Conservation (phyloP, 2,888 invertebrate genomes). For the Aphidius colemani region DNA sequence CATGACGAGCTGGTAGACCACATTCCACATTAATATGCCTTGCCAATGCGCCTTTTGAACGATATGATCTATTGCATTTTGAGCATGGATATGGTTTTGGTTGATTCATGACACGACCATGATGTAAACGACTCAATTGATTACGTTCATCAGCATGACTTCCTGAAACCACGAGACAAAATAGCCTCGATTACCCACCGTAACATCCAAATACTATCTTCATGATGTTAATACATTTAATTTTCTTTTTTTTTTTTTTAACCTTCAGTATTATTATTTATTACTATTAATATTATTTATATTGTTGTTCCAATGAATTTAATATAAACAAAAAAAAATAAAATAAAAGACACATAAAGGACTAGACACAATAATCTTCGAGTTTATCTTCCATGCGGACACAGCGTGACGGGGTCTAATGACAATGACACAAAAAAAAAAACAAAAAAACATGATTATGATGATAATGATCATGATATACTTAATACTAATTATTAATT, state of each 20-base stretch:
- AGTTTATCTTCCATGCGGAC: constrained; percentile 23
- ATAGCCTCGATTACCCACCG: constrained; percentile 36
- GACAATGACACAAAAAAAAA: constrained; percentile 2
- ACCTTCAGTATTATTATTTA: not conserved
- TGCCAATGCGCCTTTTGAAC: constrained; percentile 74
- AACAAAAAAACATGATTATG: too few relatives aligned
- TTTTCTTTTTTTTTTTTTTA: constrained; percentile 10
- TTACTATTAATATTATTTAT: not conserved
- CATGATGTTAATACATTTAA: constrained; percentile 11
- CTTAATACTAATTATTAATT: not conserved
- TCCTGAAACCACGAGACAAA: constrained; percentile 43
- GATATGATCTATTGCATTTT: constrained; percentile 50
- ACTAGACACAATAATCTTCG: constrained; percentile 16
- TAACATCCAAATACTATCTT: constrained; percentile 19
- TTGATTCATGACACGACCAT: constrained; percentile 25
- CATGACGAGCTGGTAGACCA: constrained; percentile 72
- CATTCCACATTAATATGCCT: constrained; percentile 80
- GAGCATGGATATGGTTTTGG: constrained; percentile 46
- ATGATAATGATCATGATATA: not conserved
- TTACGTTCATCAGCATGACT: constrained; percentile 25
- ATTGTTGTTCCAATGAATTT: too few relatives aligned
- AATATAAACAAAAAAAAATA: too few relatives aligned
- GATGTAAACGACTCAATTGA: constrained; percentile 25
- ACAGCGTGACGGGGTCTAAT: not conserved
- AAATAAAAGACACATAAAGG: not conserved